A percentile compares a stretch with the other conserved stretches of the same genome.
phyloP scores from a whole-genome alignment of 2,797 vertebrate genomes.

The Scolopax bukidnonensis region DNA sequence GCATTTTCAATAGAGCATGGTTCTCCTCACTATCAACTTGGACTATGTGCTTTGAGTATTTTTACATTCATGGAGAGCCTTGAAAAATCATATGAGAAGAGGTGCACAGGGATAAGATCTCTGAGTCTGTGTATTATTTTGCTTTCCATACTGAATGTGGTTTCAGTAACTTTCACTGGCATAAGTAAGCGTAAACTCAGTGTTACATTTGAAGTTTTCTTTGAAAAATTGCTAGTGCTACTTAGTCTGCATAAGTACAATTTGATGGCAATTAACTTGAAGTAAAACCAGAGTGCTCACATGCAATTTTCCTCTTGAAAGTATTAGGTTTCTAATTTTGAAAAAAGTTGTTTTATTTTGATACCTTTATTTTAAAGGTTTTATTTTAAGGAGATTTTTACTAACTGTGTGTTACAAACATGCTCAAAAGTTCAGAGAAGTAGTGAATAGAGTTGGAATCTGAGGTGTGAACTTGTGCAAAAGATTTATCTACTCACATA shows the following conservation, averaged over 20 bases:
- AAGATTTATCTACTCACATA: neutral
- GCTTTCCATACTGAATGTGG: neutral
- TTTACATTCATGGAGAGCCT: neutral
- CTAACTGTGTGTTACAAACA: neutral
- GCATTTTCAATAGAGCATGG: neutral
- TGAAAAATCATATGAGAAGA: neutral
- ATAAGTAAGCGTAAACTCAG: neutral
- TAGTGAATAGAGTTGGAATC: neutral
- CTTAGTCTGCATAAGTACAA: neutral
- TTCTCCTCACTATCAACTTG: neutral
- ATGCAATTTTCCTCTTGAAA: neutral
- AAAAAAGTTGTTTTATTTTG: neutral
- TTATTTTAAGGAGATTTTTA: neutral
- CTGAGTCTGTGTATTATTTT: neutral
- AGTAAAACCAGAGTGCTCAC: neutral
- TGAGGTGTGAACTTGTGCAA: neutral
- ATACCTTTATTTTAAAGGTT: neutral
- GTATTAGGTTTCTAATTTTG: neutral
- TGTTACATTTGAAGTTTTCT: neutral
- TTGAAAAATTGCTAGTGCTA: neutral
- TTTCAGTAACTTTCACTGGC: neutral
- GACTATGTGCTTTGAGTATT: neutral
- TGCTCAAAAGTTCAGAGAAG: neutral
- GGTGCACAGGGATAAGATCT: neutral
- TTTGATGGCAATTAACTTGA: neutral